Evolutionary conservation across 2,113 vertebrate genomes (phyloP), one percentile per base, ranked within the genome.

Genomic region (Chaetodon auriga): DNA sequence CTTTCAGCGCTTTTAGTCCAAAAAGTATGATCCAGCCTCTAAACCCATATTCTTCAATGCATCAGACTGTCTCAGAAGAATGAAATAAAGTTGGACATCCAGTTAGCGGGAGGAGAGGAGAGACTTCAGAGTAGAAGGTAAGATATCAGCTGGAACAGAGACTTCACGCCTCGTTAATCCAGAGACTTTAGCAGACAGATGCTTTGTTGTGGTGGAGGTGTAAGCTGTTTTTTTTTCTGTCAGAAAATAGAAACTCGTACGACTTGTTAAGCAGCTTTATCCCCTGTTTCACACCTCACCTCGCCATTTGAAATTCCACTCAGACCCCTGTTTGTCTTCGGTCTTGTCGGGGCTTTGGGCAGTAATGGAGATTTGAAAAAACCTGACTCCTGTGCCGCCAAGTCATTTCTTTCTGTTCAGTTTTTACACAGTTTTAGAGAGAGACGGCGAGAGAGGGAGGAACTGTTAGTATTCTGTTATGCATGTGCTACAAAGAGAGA

Each of bases 191-290:
- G 68, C 45, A 68, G 78, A 65, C 57, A 78, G 30, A 75, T 30
- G 70, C 58, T 45, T 65, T 75, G 69, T 79, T 82, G 38, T 71
- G 64, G 53, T 43, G 61, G 62, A 85, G 75, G 78, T 84, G 58
- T 87, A 51, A 78, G 84, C 72, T 54, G 41, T 70, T 66, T 45
- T 18, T 61, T 18, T 25, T 71, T 12, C 36, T 55, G 7, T n/a
- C 45, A 46, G 48, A 62, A 21, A 21, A 75, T 30, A 23, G 53
- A 45, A 55, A 51, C 53, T 73, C 68, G 46, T 15, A 72, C 1
- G 6, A 58, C 69, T 54, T 81, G 81, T 85, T 89, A 71, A 90
- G 76, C 80, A 74, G 82, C 66, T 84, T 87, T 77, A 74, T 57
- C 38, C 46, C 16, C 15, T 69, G 57, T 78, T 81, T 83, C 63